Evolutionary conservation across 2,888 invertebrate genomes (phyloP), one percentile per base, ranked within the genome.

Genomic region (Tenthredo amoena): DNA sequence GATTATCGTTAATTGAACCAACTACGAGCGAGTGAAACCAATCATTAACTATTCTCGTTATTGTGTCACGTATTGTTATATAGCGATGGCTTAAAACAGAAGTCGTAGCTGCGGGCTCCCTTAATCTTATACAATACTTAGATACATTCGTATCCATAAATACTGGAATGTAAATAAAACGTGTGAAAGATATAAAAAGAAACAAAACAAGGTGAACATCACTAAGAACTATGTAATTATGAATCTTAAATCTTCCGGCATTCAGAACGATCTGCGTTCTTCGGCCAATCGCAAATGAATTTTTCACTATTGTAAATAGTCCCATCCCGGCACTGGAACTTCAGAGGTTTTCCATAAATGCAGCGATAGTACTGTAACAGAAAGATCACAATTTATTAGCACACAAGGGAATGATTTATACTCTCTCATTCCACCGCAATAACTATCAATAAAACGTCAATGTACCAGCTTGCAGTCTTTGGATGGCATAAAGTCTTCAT

Each of bases 241-340:
- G 21, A 6, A 40, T 50, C 40, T 88, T 89, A 92, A 91, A 88
- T 88, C 82, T 87, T 93, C 91, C 90, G 92, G 90, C 96, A 96
- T 87, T 96, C 95, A 0, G 94, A 93, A 65, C 97, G 95, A 89
- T 97, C 95, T 1, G 96, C 96, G 90, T 96, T 96, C 86, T 95
- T 94, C 0, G 97, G 96, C 98, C 98, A 98, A 93, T 97, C 98
- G 92, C 98, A 98, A 21, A 96, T 95, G 89, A 96, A 95, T 71
- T 95, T 94, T 40, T 94, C 93, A 0, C 95, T 95, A 90, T 98
- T 96, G 95, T 96, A 98, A 4, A 97, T 96, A 0, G 97, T 96
- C 37, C 97, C 97, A 0, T 95, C 94, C 87, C 96, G 95, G 91
- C 98, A 98, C 18, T 95, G 94, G 91, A 97, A 97, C 88, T 96